phyloP scores from a whole-genome alignment of 1,140 invertebrate species.

The Sinella curviseta region DNA sequence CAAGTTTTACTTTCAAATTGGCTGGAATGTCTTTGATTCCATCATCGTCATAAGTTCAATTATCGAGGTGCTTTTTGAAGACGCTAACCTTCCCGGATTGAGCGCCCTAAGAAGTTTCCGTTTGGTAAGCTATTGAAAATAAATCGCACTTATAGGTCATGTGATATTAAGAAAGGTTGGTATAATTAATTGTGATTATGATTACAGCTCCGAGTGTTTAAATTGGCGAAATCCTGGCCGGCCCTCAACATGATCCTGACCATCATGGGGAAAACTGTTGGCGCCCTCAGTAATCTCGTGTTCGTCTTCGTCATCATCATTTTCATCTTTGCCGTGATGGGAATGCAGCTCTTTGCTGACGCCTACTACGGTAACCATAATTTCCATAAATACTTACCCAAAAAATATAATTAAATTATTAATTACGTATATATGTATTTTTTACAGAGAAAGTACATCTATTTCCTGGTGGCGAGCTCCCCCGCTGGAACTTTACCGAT shows the following conservation, averaged over 20 bases:
- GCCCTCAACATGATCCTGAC: constrained; percentile 96
- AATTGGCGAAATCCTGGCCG: constrained; percentile 97
- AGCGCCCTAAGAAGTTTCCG: constrained; percentile 95
- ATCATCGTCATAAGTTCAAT: constrained; percentile 93
- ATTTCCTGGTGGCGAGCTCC: constrained; percentile 67
- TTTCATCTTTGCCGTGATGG: constrained; percentile 98
- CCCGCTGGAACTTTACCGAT: constrained; percentile 96
- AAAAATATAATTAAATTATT: neutral
- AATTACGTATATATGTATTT: neutral
- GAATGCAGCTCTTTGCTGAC: constrained; percentile 94
- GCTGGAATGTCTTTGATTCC: constrained; percentile 98
- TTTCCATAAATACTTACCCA: neutral
- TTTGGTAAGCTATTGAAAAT: too few relatives aligned
- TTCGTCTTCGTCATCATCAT: constrained; percentile 96
- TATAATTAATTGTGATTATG: neutral
- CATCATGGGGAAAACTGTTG: constrained; percentile 95
- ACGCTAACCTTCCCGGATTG: constrained; percentile 83
- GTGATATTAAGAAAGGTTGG: too few relatives aligned
- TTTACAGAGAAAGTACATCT: constrained; percentile 77
- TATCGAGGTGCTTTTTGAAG: constrained; percentile 86
- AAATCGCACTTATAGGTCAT: too few relatives aligned
- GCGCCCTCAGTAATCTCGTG: constrained; percentile 93
- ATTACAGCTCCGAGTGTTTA: constrained; percentile 90
- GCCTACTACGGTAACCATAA: constrained; percentile 73
- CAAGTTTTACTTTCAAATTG: constrained; percentile 95